Base-by-base conservation (phyloP, 92 coral and sea anemone genomes). In the Phymanthus crucifer region DNA sequence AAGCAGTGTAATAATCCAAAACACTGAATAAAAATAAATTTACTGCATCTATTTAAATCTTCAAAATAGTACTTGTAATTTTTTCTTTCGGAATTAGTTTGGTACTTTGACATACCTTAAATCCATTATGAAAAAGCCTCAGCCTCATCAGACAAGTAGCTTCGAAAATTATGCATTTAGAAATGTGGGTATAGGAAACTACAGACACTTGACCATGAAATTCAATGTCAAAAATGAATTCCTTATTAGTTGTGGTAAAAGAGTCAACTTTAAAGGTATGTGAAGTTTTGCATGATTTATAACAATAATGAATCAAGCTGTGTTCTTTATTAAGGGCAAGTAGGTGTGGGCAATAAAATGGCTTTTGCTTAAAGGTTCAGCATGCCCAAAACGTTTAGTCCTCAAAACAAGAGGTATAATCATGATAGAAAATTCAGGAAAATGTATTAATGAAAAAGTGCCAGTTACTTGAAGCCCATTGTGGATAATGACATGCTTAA, bases 201-300 rank as follows among this genome's bases (percentile, higher is more conserved):
- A 66, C 32, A 35, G 23, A 69, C 24, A 34, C 32, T 69, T 34
- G 29, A 34, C 36, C 73, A 32, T 34, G 32, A 40, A 57, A 47
- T 31, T 38, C 32, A n/a, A 23, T 10, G 16, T 35, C 31, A 21
- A 45, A 38, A 38, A 45, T 38, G 57, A 74, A 50, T 29, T 1
- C 35, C 75, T 12, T 46, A 23, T 74, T 57, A 74, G 33, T 77
- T 37, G 81, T 33, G 61, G 58, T 77, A 19, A 77, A 47, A 75
- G 34, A 77, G 72, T 50, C 57, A 77, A 77, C 72, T 65, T 61
- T 65, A 61, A 23, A 48, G 46, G 81, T 36, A 58, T 69, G 81
- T 38, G 37, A 61, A 61, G 81, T 64, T 77, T 77, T 77, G 81
- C 81, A 77, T 77, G 52, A 77, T 77, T 77, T 77, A 77, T 77